Evolutionary conservation across 2,888 invertebrate species (phyloP), one percentile per base, ranked within the genome.

Genomic region (Nebria brevicollis): DNA sequence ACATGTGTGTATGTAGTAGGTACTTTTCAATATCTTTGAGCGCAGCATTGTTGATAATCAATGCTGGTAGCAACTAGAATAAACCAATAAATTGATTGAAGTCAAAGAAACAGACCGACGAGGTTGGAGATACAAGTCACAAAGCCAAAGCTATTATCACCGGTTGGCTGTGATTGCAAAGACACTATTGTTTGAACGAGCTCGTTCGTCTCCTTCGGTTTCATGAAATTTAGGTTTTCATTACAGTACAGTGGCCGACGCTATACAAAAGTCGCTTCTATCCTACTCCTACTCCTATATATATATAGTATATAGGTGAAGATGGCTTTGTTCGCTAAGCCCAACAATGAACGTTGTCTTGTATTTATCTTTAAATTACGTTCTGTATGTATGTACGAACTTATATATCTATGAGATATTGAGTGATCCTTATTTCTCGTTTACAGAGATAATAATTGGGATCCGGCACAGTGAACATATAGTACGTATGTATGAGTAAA

Each of bases 171-270:
- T 78, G 78, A 78, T 72, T 78, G 78, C 66, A 66, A 79, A 79
- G 79, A 74, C 66, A 74, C 79, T 79, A 79, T 79, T 79, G 79
- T 79, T 79, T 79, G 79, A 73, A 72, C 78, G 73, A 15, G 34
- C 42, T 54, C 70, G n/a, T 70, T 54, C 70, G 26, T 70, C 70
- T 25, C 54, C 54, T 68, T 66, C 54, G 73, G 74, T 74, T 79
- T 79, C 79, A 79, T 79, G 79, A 79, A 79, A 79, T 79, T 75
- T 79, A 79, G 79, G 79, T 79, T 79, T 79, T 79, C 79, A 79
- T 79, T 79, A 79, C 79, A 79, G 66, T 68, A 66, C 68, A 42
- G 15, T 41, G 73, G 42, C 5, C 20, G 25, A 68, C 54, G 64
- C 10, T 20, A 74, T 66, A 79, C 79, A 79, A 79, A 79, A 79